phyloP scores from a whole-genome alignment of 2,797 vertebrate genomes.

The Sebastes miniatus region DNA sequence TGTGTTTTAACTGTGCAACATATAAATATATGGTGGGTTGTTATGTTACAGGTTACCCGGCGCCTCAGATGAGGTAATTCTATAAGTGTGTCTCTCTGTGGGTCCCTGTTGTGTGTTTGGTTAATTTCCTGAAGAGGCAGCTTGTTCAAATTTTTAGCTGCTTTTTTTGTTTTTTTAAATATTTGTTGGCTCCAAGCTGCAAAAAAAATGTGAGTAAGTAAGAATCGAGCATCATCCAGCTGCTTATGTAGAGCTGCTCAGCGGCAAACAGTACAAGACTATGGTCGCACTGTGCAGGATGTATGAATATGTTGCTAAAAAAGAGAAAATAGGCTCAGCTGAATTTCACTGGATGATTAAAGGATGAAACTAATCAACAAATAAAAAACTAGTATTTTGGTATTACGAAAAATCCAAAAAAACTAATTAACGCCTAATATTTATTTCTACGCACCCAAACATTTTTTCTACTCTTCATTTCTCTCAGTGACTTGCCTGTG shows the following conservation, averaged over 20 bases:
- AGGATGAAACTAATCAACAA: not conserved
- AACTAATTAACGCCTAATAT: not conserved
- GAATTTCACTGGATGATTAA: not conserved
- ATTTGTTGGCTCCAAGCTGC: not conserved
- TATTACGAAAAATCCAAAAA: too few species aligned
- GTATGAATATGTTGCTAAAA: not conserved
- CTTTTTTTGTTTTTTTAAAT: not conserved
- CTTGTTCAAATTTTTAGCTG: not conserved
- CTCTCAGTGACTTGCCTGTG: constrained; percentile 11
- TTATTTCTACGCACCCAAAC: not conserved
- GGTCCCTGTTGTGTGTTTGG: not conserved
- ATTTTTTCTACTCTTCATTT: not conserved
- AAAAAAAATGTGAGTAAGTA: not conserved
- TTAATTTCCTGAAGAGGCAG: not conserved
- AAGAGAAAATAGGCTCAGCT: not conserved
- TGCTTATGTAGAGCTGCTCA: too few species aligned
- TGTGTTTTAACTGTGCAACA: not conserved
- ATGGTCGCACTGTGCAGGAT: not conserved
- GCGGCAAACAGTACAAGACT: not conserved
- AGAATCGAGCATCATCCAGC: not conserved
- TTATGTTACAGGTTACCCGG: constrained; percentile 48
- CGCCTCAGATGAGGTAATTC: constrained; percentile 44
- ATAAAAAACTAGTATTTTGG: too few species aligned
- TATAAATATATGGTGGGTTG: not conserved
- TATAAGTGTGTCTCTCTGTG: not conserved